Conservation (phyloP, 1,140 invertebrate species). For the Hypsibius dujardini region DNA sequence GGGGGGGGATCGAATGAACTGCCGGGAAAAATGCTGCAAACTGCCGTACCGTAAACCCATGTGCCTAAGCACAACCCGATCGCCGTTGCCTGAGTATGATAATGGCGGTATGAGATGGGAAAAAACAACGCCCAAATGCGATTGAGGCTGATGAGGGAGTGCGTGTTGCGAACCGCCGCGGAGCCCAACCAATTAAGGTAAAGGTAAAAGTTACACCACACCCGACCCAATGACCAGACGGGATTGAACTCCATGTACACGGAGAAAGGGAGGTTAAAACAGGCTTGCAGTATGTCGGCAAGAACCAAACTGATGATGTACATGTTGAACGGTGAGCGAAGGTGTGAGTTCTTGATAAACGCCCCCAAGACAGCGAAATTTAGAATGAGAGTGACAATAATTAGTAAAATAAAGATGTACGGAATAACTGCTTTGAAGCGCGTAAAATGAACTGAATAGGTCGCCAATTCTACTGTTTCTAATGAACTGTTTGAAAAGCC, state of each 20-base stretch:
- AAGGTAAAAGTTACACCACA: neutral
- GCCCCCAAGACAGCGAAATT: neutral
- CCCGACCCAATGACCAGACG: neutral
- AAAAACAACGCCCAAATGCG: neutral
- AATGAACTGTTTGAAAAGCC: too few relatives aligned
- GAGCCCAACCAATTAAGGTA: neutral
- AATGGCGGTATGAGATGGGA: neutral
- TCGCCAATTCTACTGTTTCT: too few relatives aligned
- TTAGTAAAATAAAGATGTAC: neutral
- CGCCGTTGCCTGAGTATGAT: neutral
- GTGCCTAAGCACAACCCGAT: neutral
- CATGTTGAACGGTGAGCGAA: neutral
- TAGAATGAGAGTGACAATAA: neutral
- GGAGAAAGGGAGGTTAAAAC: neutral
- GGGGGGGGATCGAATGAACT: too few relatives aligned
- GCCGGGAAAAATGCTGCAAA: too few relatives aligned
- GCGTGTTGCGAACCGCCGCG: neutral
- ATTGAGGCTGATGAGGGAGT: neutral
- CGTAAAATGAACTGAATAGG: neutral
- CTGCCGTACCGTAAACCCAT: neutral
- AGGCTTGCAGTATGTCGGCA: neutral
- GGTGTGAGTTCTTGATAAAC: neutral
- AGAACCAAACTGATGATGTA: neutral
- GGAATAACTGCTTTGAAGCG: neutral
- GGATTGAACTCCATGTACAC: neutral